These are phyloP conservation scores for Platysteira castanea DNA, from an alignment of 2,113 vertebrate species.

Conservation along the genomic window DNA sequence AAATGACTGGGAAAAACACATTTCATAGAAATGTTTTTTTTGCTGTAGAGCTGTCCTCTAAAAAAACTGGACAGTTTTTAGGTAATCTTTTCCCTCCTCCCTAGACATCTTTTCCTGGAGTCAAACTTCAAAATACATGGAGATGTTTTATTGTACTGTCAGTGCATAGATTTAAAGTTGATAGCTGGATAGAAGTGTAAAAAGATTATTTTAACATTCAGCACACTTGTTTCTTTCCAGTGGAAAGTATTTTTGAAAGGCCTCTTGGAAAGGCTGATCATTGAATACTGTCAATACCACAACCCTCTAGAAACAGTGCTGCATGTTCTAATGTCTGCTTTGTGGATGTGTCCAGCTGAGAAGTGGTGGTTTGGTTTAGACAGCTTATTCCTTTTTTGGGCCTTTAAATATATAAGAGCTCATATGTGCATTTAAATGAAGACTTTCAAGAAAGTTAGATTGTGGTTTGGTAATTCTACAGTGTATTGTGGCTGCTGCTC, in stretches of 20 bases:
- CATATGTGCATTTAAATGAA: not conserved
- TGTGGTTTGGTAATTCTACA: not conserved
- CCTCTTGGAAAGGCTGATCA: not conserved
- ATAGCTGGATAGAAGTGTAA: not conserved
- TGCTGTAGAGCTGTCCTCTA: not conserved
- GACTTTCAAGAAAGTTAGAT: not conserved
- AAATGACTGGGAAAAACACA: not conserved
- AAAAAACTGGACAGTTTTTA: not conserved
- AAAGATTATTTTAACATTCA: not conserved
- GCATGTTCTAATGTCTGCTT: not conserved
- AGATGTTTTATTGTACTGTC: not conserved
- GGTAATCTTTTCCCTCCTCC: not conserved
- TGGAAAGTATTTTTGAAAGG: not conserved
- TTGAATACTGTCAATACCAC: rapidly evolving
- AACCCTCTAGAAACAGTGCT: not conserved
- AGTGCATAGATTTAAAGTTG: not conserved
- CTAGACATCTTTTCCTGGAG: not conserved
- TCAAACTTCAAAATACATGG: not conserved
- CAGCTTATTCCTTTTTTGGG: not conserved
- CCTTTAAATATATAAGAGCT: not conserved
- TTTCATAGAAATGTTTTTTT: not conserved
- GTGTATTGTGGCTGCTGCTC: not conserved
- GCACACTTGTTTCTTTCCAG: not conserved
- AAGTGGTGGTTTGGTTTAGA: not conserved
- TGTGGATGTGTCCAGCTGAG: not conserved